A percentile compares a stretch with the other conserved stretches of the same genome.
These are phyloP conservation scores for Cyrtonyx montezumae DNA, from an alignment of 2,113 vertebrate species.

Conservation along the genomic window DNA sequence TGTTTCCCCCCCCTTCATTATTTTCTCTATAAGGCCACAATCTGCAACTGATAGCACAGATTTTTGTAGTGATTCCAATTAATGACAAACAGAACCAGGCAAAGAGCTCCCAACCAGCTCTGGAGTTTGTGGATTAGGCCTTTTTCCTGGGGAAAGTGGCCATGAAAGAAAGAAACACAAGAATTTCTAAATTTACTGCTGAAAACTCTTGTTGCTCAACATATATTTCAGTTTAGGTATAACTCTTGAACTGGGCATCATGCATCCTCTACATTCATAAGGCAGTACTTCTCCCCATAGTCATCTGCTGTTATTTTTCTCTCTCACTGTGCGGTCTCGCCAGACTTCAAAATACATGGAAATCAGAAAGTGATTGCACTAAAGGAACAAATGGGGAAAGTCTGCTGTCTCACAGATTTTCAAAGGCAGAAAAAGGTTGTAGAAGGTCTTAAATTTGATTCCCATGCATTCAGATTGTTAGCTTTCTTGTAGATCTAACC, in stretches of 20 bases:
- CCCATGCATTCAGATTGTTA: background rate
- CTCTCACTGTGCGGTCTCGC: background rate
- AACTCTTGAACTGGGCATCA: background rate
- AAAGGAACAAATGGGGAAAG: background rate
- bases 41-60: background rate
- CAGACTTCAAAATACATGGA: background rate
- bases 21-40: background rate
- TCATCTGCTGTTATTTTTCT: background rate
- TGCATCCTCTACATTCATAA: background rate
- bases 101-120: background rate
- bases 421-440: background rate
- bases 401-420: background rate
- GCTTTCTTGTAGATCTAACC: background rate
- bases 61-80: constrained; percentile 34
- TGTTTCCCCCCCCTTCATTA: background rate
- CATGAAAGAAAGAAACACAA: background rate
- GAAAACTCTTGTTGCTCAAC: background rate
- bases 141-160: background rate
- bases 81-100: constrained; percentile 4
- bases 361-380: background rate
- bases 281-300: background rate
- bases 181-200: background rate
- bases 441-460: background rate
- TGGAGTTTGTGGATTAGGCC: background rate
- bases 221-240: background rate